Conservation (phyloP, 2,888 invertebrate genomes). For the Schizaphis graminum region DNA sequence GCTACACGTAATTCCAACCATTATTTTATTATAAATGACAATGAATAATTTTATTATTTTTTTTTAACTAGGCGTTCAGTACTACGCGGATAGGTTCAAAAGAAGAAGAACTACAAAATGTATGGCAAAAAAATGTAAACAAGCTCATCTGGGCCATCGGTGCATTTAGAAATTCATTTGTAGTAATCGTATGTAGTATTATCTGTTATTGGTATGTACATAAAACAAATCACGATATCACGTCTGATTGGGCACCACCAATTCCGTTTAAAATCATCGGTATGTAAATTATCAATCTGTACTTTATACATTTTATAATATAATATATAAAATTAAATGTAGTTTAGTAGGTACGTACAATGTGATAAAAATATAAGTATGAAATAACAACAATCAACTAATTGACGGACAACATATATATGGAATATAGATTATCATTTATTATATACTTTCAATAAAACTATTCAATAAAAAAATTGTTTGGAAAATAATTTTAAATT, state of each 20-base stretch:
- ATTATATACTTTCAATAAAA: too few relatives aligned
- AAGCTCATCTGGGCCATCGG: constrained; percentile 82
- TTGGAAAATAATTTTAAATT: neutral
- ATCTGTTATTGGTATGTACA: constrained; percentile 74
- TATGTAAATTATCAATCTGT: neutral
- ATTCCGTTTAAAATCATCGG: constrained; percentile 59
- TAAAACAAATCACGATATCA: constrained; percentile 32
- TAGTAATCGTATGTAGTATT: constrained; percentile 82
- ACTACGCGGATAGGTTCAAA: constrained; percentile 39
- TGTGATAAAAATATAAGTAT: neutral
- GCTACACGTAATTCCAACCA: neutral
- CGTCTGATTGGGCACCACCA: constrained; percentile 24
- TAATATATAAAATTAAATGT: neutral
- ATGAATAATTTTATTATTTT: neutral
- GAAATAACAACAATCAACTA: neutral
- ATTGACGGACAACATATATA: neutral
- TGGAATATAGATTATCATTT: too few relatives aligned
- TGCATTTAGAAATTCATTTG: constrained; percentile 85
- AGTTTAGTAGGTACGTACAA: neutral
- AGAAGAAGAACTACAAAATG: constrained; percentile 26
- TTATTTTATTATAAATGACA: neutral
- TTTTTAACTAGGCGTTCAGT: neutral
- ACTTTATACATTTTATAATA: neutral
- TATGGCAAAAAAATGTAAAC: constrained; percentile 76
- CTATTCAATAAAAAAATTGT: neutral